A percentile compares a stretch with the other conserved stretches of the same genome.
Conservation (phyloP, 2,888 invertebrate species). For the Noctua comes region DNA sequence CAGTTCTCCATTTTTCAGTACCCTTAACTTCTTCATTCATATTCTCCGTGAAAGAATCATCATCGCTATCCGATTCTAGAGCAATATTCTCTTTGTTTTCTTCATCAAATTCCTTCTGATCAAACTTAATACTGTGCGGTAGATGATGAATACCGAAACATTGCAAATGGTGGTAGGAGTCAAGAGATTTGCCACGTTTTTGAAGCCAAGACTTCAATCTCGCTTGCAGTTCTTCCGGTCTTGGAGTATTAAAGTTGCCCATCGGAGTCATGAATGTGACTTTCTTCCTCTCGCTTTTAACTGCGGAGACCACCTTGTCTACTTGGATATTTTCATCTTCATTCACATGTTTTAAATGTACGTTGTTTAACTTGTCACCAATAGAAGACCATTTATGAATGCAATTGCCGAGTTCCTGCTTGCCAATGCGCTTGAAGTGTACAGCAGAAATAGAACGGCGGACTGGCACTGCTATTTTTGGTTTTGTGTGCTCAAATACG, state of each 20-base stretch:
- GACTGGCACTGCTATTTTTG: slow-evolving; percentile 66
- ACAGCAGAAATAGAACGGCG: slow-evolving; percentile 87
- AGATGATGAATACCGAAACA: slow-evolving; percentile 87
- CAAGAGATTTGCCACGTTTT: slow-evolving; percentile 86
- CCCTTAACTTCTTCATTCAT: slow-evolving; percentile 74
- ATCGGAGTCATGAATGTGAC: slow-evolving; percentile 84
- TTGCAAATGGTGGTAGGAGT: slow-evolving; percentile 88
- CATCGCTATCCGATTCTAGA: slow-evolving; percentile 82
- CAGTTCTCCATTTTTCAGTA: slow-evolving; percentile 79
- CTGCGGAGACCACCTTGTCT: slow-evolving; percentile 79
- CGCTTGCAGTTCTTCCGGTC: slow-evolving; percentile 81
- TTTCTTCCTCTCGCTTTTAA: slow-evolving; percentile 85
- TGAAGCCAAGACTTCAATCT: slow-evolving; percentile 88
- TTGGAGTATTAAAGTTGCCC: slow-evolving; percentile 81
- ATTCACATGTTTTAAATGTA: slow-evolving; percentile 76
- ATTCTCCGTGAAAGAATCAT: slow-evolving; percentile 81
- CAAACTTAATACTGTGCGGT: slow-evolving; percentile 50
- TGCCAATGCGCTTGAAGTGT: slow-evolving; percentile 84
- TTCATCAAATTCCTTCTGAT: slow-evolving; percentile 75
- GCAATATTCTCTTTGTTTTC: slow-evolving; percentile 90
- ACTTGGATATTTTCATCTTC: slow-evolving; percentile 77
- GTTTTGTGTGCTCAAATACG: slow-evolving; percentile 68
- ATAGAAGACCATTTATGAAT: slow-evolving; percentile 85
- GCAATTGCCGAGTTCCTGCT: slow-evolving; percentile 80
- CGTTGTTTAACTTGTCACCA: slow-evolving; percentile 81